Evolutionary conservation across 2,888 invertebrate species (phyloP), one percentile per base, ranked within the genome.

Genomic region (Acholoe squamosa): DNA sequence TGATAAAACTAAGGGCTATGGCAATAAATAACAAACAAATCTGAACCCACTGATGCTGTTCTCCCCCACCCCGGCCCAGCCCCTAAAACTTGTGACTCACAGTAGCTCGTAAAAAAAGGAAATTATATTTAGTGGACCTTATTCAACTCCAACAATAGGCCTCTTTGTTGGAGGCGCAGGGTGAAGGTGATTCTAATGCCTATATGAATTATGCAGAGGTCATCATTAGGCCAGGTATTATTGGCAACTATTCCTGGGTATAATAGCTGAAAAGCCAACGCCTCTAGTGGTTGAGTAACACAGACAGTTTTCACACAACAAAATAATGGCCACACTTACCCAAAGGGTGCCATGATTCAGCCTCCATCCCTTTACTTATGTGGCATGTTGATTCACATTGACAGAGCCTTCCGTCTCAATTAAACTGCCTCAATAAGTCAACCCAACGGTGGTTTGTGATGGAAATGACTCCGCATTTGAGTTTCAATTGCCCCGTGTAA

Each of bases 401-500:
- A 86, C 86, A 86, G 86, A 14, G 16, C 86, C 86, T 54, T 86
- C 86, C 86, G 86, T 12, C 52, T 25, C 86, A 51, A 86, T 86
- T 86, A 54, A 86, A 86, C 25, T 86, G 22, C 52, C 25, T 86
- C 86, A 86, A 86, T 86, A 86, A 52, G 54, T 86, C 86, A 54
- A 54, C 54, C 34, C 34, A 19, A 34, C 34, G 43, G 34, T 22
- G 28, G n/a, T 7, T 28, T 33, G 77, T 33, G 77, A 28, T 43
- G 80, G n/a, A 33, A 86, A 86, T 54, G 56, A 56, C 86, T 52
- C 56, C 84, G 5, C 52, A 31, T 86, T 86, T 86, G 28, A 56
- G 52, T 86, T 86, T 86, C 52, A 86, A 86, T 86, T 54, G 86
- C 54, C 52, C n/a, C 52, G n/a, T 86, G 86, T 86, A 86, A 86